Conservation (phyloP, 1,140 invertebrate genomes). For the Psix sp. region DNA sequence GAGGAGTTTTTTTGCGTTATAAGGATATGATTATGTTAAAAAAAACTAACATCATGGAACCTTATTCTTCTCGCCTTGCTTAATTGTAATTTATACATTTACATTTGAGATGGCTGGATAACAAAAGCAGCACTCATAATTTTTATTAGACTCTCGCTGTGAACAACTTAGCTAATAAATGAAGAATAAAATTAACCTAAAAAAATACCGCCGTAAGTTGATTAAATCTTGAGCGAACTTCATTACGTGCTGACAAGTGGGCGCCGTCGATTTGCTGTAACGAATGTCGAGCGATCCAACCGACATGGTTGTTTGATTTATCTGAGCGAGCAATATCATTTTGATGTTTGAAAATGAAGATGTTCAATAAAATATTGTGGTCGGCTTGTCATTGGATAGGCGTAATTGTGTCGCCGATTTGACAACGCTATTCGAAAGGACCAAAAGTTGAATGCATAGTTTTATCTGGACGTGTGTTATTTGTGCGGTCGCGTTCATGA, state of each 20-base stretch:
- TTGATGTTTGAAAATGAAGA: conserved; percentile 42
- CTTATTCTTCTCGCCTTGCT: background rate
- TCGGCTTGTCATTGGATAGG: conserved; percentile 29
- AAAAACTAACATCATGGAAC: conserved; percentile 15
- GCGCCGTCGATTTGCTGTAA: conserved; percentile 12
- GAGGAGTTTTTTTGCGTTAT: conserved; percentile 12
- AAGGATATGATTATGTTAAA: conserved; percentile 5
- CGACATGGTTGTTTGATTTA: conserved; percentile 33
- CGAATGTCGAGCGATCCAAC: conserved; percentile 17
- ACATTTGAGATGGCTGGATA: conserved; percentile 14
- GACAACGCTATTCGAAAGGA: conserved; percentile 30
- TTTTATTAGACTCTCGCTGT: too few relatives aligned
- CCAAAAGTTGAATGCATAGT: conserved; percentile 8
- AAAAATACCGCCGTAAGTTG: too few relatives aligned
- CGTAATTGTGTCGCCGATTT: conserved; percentile 39
- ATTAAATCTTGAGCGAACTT: too few relatives aligned
- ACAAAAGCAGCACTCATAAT: background rate
- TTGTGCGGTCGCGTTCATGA: conserved; percentile 22
- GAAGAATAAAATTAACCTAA: conserved; percentile 2
- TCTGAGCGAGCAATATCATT: conserved; percentile 36
- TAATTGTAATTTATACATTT: conserved; percentile 41
- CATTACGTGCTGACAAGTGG: conserved; percentile 28
- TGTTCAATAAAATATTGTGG: conserved; percentile 46
- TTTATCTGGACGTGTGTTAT: conserved; percentile 30
- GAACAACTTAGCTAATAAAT: conserved; percentile 13